Evolutionary conservation across 2,113 vertebrate genomes (phyloP).

Genomic region (Siniperca chuatsi): DNA sequence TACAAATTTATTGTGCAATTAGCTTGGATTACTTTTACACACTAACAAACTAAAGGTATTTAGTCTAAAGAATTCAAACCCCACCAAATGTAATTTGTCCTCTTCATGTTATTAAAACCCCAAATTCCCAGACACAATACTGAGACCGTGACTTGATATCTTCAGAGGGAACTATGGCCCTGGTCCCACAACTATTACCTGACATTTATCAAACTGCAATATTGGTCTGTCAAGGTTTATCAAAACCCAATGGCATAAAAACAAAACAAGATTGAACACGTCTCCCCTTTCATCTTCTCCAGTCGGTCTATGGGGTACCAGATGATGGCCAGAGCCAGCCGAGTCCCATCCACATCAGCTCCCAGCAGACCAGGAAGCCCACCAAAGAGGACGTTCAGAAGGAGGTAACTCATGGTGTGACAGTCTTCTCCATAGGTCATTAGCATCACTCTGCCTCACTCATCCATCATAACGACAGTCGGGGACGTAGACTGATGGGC

Average conservation of each 20-base stretch:
- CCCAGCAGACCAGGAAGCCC: conserved; percentile 89
- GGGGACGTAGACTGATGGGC: conserved; percentile 53
- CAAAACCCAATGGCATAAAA: background rate
- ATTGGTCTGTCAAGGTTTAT: background rate
- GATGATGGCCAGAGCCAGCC: conserved; percentile 92
- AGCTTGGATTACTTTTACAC: too few relatives aligned
- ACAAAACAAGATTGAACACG: background rate
- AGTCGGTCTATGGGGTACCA: conserved; percentile 94
- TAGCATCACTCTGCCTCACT: conserved; percentile 21
- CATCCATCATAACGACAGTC: conserved; percentile 56
- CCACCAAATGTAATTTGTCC: background rate
- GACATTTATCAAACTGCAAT: conserved; percentile 16
- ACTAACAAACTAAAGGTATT: background rate
- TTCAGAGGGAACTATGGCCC: background rate
- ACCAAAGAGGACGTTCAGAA: conserved; percentile 94
- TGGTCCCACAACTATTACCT: conserved; percentile 20
- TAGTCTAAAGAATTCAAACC: background rate
- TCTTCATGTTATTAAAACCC: background rate
- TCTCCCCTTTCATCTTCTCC: conserved; percentile 28
- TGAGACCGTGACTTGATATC: background rate
- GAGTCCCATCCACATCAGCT: conserved; percentile 90
- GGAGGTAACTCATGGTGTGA: conserved; percentile 82
- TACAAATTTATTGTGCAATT: background rate
- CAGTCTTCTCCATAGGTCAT: conserved; percentile 15
- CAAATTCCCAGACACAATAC: background rate